phyloP scores from a whole-genome alignment of 2,888 invertebrate genomes.

The Crepidodera aurea region DNA sequence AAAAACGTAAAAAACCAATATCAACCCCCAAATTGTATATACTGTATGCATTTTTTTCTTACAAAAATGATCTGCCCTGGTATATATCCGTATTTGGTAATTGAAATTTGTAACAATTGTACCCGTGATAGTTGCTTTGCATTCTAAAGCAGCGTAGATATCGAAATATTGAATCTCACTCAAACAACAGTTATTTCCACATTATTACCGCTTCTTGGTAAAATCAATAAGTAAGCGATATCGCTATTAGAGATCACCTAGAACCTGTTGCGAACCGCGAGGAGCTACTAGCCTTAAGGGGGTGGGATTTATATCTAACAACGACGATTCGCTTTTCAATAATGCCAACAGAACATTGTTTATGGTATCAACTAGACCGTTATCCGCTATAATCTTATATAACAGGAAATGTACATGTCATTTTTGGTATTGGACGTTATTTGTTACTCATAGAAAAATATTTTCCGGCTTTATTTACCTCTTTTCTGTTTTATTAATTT shows the following conservation, averaged over 20 bases:
- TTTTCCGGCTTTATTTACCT: neutral
- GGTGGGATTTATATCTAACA: constrained; percentile 36
- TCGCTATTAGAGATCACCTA: constrained; percentile 36
- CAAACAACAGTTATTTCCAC: constrained; percentile 34
- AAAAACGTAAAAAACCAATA: no score
- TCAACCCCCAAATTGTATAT: no score
- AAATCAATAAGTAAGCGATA: constrained; percentile 40
- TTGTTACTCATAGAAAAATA: constrained; percentile 1
- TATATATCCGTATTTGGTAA: no score
- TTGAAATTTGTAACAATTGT: no score
- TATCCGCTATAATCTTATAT: neutral
- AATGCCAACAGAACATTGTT: constrained; percentile 20
- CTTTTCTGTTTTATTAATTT: no score
- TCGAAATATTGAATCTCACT: constrained; percentile 32
- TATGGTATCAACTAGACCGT: constrained; percentile 8
- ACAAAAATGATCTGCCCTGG: no score
- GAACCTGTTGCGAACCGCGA: constrained; percentile 30
- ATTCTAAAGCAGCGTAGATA: constrained; percentile 6
- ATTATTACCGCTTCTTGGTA: constrained; percentile 31
- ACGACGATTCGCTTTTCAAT: constrained; percentile 33
- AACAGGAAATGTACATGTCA: constrained; percentile 8
- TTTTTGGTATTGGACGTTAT: constrained; percentile 3
- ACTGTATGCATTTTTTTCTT: no score
- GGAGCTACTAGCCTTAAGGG: constrained; percentile 36
- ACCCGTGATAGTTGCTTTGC: neutral